Evolutionary conservation across 1,140 invertebrate species (phyloP).

Genomic region (Lasaia peninsularis): DNA sequence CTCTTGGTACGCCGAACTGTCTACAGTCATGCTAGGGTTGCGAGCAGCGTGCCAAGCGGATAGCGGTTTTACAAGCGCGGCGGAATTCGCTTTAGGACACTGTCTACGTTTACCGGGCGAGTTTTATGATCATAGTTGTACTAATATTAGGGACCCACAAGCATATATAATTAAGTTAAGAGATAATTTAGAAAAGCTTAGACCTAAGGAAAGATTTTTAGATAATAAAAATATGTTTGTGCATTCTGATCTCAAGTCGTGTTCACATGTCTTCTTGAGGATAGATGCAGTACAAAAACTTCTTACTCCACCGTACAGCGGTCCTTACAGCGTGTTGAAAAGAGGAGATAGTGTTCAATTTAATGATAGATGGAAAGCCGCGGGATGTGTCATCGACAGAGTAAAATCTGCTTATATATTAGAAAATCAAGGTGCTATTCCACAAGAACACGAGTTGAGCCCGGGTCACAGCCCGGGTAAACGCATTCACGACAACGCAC

Average conservation of each 20-base stretch:
- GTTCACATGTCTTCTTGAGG: slow-evolving; percentile 17
- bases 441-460: too few relatives aligned
- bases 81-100: slow-evolving; percentile 24
- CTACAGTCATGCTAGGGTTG: slow-evolving; percentile 36
- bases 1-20: slow-evolving; percentile 29
- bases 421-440: too few relatives aligned
- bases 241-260: slow-evolving; percentile 15
- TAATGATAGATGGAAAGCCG: too few relatives aligned
- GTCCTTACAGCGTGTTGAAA: too few relatives aligned
- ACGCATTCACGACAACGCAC: too few relatives aligned
- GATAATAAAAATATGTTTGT: slow-evolving; percentile 7
- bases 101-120: slow-evolving; percentile 15
- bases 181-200: slow-evolving; percentile 13
- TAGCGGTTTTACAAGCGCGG: slow-evolving; percentile 12
- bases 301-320: slow-evolving; percentile 4
- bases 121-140: slow-evolving; percentile 4
- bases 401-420: too few relatives aligned
- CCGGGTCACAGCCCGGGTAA: too few relatives aligned
- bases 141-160: slow-evolving; percentile 7
- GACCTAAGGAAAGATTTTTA: not conserved
- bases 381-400: too few relatives aligned
- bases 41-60: slow-evolving; percentile 20
- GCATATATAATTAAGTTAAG: slow-evolving; percentile 12
- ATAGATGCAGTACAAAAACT: slow-evolving; percentile 20
- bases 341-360: too few relatives aligned